These are phyloP conservation scores for Camarhynchus parvulus DNA, from an alignment of 2,113 vertebrate species.

Conservation along the genomic window DNA sequence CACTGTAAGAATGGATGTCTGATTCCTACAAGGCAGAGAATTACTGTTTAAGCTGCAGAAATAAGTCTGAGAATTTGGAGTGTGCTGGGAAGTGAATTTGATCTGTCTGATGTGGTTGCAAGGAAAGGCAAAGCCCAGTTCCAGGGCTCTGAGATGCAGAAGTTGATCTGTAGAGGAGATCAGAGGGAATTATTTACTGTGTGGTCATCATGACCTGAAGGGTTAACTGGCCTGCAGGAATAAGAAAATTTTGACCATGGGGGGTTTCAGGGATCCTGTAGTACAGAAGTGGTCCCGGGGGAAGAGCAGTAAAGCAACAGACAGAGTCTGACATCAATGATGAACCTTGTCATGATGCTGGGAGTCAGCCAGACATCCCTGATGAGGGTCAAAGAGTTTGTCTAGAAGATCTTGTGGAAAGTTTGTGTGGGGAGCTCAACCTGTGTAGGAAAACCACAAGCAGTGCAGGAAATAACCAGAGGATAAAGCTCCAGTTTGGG, in stretches of 20 bases:
- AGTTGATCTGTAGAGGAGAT: background rate
- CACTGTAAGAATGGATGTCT: background rate
- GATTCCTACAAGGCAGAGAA: background rate
- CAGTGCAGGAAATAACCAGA: background rate
- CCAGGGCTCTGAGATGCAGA: background rate
- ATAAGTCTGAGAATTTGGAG: background rate
- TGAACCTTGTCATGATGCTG: background rate
- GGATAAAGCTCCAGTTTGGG: background rate
- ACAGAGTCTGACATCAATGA: background rate
- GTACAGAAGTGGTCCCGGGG: background rate
- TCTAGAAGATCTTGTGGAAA: background rate
- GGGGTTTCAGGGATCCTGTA: background rate
- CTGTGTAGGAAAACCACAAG: background rate
- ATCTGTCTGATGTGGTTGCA: background rate
- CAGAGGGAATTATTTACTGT: background rate
- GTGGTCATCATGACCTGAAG: background rate
- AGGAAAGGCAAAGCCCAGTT: background rate
- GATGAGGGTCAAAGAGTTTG: background rate
- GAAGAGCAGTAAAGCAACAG: background rate
- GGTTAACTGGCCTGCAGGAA: background rate
- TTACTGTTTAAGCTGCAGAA: background rate
- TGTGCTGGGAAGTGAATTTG: background rate
- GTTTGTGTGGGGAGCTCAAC: background rate
- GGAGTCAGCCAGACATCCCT: background rate
- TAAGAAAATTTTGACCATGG: rapidly evolving